Evolutionary conservation across 2,113 vertebrate genomes (phyloP).

Genomic region (Rhodinocichla rosea): DNA sequence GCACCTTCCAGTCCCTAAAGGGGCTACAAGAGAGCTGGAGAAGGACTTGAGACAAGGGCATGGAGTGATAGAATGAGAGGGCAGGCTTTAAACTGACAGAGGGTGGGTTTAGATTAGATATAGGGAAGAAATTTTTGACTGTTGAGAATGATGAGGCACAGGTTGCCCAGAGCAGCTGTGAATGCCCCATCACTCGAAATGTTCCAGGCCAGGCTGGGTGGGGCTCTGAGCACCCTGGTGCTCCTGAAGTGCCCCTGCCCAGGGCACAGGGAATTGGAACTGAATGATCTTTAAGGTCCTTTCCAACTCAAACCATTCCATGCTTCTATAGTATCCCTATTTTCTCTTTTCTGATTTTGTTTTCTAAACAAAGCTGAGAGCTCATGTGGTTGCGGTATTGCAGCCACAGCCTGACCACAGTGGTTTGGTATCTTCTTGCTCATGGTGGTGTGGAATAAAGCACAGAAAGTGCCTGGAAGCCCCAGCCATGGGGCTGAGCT

Average conservation of each 20-base stretch:
- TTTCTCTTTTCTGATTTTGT: background rate
- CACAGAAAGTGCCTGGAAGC: background rate
- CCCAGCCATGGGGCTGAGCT: background rate
- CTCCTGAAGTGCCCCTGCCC: background rate
- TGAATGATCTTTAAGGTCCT: background rate
- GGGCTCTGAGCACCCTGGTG: background rate
- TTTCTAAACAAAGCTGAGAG: background rate
- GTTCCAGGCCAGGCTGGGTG: background rate
- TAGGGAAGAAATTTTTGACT: background rate
- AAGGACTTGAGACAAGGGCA: background rate
- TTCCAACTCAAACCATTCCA: background rate
- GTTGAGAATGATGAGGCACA: background rate
- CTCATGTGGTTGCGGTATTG: background rate
- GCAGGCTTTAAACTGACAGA: background rate
- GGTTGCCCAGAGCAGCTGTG: background rate
- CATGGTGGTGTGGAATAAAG: background rate
- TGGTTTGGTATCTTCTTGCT: background rate
- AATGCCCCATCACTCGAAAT: background rate
- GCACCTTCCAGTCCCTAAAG: background rate
- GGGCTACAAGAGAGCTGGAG: background rate
- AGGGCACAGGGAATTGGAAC: accelerated
- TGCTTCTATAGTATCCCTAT: background rate
- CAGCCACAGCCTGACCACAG: background rate
- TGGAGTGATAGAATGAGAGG: background rate
- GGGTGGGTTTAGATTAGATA: background rate